phyloP scores from a whole-genome alignment of 2,113 vertebrate species.

The Clarias batrachus region DNA sequence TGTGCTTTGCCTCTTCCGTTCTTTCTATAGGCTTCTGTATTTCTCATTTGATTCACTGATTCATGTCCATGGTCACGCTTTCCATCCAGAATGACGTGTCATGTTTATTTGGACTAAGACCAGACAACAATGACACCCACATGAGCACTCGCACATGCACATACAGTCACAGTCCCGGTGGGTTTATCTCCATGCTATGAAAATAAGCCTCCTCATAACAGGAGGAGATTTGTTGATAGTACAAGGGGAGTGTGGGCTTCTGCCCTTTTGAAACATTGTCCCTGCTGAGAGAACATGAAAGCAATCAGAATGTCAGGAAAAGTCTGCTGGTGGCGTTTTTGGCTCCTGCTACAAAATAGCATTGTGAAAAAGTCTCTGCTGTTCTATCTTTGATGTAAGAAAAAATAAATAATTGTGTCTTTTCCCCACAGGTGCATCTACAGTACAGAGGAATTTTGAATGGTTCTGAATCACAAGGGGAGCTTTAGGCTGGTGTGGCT shows the following conservation, averaged over 20 bases:
- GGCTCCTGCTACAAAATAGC: constrained; percentile 61
- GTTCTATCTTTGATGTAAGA: constrained; percentile 50
- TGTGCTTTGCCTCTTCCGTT: background rate
- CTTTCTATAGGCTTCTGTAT: background rate
- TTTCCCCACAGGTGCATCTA: constrained; percentile 39
- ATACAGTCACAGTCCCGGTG: constrained; percentile 45
- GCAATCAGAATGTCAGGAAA: constrained; percentile 67
- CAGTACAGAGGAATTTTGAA: background rate
- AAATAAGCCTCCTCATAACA: constrained; percentile 72
- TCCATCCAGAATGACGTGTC: constrained; percentile 45
- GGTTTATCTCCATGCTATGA: constrained; percentile 57
- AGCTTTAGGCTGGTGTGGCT: background rate
- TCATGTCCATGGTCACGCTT: constrained; percentile 52
- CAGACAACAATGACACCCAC: constrained; percentile 53
- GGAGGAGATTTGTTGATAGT: constrained; percentile 40
- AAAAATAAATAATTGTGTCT: constrained; percentile 48
- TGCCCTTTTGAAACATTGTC: constrained; percentile 63
- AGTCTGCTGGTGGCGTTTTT: constrained; percentile 62
- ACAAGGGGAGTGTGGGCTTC: constrained; percentile 61
- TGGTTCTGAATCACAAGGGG: background rate
- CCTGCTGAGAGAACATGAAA: constrained; percentile 68
- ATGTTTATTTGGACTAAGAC: constrained; percentile 70
- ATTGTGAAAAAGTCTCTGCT: constrained; percentile 61
- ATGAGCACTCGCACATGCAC: constrained; percentile 53
- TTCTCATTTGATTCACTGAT: constrained; percentile 39